These are phyloP conservation scores for Embiotoca jacksoni DNA, from an alignment of 2,113 vertebrate genomes.

Conservation along the genomic window DNA sequence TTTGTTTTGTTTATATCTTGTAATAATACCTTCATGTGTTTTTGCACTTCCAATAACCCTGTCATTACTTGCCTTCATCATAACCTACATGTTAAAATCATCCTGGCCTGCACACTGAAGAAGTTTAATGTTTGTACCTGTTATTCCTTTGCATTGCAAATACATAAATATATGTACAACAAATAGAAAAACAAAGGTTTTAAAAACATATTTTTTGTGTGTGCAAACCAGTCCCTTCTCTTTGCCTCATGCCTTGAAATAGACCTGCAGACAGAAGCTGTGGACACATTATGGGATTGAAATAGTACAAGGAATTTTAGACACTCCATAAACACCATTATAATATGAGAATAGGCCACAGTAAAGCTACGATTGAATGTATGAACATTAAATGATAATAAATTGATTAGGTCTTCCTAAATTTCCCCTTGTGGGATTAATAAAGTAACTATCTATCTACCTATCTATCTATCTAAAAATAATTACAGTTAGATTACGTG, in stretches of 20 bases:
- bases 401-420: not conserved
- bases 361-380: not conserved
- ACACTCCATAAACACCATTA: conserved; percentile 30
- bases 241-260: not conserved
- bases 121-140: too few relatives aligned
- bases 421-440: too few relatives aligned
- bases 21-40: too few relatives aligned
- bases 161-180: too few relatives aligned
- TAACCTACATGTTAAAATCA: too few relatives aligned
- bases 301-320: conserved; percentile 15
- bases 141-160: too few relatives aligned
- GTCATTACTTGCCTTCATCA: too few relatives aligned
- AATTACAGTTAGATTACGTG: not conserved
- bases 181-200: not conserved
- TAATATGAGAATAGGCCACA: not conserved
- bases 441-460: too few relatives aligned
- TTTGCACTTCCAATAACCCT: too few relatives aligned
- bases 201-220: not conserved
- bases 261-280: conserved; percentile 12
- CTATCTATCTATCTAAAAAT: not conserved
- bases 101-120: too few relatives aligned
- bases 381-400: not conserved
- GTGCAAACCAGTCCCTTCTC: not conserved
- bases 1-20: too few relatives aligned
- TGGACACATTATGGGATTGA: conserved; percentile 31